phyloP scores from a whole-genome alignment of 2,888 invertebrate species.

The Eupeodes luniger region DNA sequence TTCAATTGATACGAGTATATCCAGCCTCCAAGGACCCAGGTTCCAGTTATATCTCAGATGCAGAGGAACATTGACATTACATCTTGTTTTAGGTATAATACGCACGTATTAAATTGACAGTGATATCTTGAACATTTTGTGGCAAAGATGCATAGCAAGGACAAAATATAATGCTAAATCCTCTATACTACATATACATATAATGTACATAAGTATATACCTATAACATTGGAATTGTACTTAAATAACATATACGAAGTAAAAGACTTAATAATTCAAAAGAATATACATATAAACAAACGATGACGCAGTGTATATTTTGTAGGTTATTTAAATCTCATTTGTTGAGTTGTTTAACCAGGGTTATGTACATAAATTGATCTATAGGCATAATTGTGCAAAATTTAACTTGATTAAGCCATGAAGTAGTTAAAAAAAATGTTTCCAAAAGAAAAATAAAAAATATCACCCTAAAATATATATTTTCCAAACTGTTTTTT shows the following conservation, averaged over 20 bases:
- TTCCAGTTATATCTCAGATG: not conserved
- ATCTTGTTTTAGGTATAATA: not conserved
- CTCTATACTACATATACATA: not conserved
- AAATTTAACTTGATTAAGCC: too few species aligned
- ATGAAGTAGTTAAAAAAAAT: too few species aligned
- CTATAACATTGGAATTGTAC: not conserved
- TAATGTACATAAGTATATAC: too few species aligned
- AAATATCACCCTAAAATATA: too few species aligned
- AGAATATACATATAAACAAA: not conserved
- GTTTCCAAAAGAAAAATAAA: too few species aligned
- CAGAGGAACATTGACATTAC: not conserved
- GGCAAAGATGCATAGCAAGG: not conserved
- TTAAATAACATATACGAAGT: not conserved
- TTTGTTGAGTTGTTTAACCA: too few species aligned
- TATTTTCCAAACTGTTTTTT: too few species aligned
- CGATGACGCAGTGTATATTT: too few species aligned
- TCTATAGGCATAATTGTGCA: too few species aligned
- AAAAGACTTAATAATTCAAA: not conserved
- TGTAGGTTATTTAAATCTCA: too few species aligned
- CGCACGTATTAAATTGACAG: constrained; percentile 5
- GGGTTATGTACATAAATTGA: too few species aligned
- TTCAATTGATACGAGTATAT: not conserved
- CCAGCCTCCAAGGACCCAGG: not conserved
- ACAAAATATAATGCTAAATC: not conserved
- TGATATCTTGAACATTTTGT: constrained; percentile 4